These are phyloP conservation scores for Myiagra hebetior DNA, from an alignment of 2,113 vertebrate genomes.

Conservation along the genomic window DNA sequence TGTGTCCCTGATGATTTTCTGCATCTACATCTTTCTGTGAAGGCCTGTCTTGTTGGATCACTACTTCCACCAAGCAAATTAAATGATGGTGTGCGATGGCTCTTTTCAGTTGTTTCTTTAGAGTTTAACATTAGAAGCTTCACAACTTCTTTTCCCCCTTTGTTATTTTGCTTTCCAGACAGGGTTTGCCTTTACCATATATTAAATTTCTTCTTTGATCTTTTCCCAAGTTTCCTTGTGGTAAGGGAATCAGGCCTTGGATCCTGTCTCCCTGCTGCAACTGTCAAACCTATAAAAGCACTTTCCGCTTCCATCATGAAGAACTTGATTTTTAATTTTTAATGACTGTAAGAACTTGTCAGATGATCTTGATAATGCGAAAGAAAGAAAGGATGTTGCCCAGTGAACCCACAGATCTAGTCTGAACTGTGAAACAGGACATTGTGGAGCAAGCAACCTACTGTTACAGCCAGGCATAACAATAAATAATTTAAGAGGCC, in stretches of 20 bases:
- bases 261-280: not conserved
- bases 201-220: not conserved
- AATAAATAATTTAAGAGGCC: not conserved
- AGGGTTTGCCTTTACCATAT: not conserved
- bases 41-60: not conserved
- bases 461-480: not conserved
- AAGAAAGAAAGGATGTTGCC: not conserved
- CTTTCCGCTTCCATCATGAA: not conserved
- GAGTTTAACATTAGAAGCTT: not conserved
- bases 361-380: not conserved
- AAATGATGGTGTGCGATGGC: not conserved
- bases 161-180: not conserved
- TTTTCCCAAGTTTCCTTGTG: not conserved
- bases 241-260: not conserved
- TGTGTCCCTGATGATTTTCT: not conserved
- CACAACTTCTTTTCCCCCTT: not conserved
- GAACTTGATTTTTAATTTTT: not conserved
- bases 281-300: not conserved
- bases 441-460: not conserved
- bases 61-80: not conserved
- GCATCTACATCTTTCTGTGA: not conserved
- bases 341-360: not conserved
- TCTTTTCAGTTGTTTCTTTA: not conserved
- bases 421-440: not conserved
- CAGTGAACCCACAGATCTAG: not conserved